Evolutionary conservation across 2,888 invertebrate genomes (phyloP).

Genomic region (Hyppa rectilinea): DNA sequence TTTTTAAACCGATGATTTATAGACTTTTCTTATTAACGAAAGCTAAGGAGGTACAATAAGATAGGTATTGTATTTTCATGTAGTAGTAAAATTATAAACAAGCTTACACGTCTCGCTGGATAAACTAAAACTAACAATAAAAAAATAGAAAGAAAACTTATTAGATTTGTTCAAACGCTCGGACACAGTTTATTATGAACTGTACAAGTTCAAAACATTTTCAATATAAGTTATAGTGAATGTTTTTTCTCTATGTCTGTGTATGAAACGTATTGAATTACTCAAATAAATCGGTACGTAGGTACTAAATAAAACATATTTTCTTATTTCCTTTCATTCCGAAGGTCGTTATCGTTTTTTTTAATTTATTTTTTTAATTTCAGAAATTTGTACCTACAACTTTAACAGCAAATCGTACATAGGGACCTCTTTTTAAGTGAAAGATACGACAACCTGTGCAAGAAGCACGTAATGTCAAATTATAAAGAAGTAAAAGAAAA

Average conservation of each 20-base stretch:
- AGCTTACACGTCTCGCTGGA: not conserved
- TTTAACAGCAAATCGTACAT: too few species aligned
- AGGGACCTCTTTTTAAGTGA: too few species aligned
- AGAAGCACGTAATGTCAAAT: too few species aligned
- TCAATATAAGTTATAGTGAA: constrained; percentile 38
- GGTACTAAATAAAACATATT: too few species aligned
- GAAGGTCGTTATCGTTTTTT: too few species aligned
- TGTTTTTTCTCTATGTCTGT: not conserved
- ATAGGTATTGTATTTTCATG: not conserved
- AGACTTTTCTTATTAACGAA: not conserved
- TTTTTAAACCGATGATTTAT: too few species aligned
- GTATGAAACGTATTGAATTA: constrained; percentile 32
- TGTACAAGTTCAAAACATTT: constrained; percentile 41
- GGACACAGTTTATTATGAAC: constrained; percentile 23
- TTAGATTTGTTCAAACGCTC: constrained; percentile 15
- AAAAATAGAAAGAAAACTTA: constrained; percentile 9
- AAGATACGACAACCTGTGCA: too few species aligned
- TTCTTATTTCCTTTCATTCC: too few species aligned
- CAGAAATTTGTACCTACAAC: too few species aligned
- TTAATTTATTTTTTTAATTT: too few species aligned
- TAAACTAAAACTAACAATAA: not conserved
- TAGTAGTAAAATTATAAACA: not conserved
- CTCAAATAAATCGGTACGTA: too few species aligned
- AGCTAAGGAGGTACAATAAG: not conserved
- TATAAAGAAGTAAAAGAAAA: too few species aligned